phyloP scores from a whole-genome alignment of 2,113 vertebrate genomes.

The Aleadryas rufinucha region DNA sequence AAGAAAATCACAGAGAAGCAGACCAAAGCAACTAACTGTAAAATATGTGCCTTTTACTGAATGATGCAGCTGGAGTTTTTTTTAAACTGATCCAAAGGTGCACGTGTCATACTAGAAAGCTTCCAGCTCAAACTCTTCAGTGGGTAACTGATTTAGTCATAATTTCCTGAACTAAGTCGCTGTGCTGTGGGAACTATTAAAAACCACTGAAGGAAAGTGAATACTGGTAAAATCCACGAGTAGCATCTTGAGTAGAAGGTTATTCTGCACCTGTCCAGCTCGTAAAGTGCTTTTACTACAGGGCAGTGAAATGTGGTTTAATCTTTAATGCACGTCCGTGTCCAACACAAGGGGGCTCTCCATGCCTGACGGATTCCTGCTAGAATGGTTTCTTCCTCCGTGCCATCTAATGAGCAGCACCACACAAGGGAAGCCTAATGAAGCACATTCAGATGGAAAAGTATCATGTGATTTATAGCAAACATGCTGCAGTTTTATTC shows the following conservation, averaged over 20 bases:
- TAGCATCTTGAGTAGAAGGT: not conserved
- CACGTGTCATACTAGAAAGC: not conserved
- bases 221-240: not conserved
- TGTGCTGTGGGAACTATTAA: not conserved
- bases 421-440: constrained; percentile 44
- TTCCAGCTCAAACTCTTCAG: not conserved
- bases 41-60: not conserved
- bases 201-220: constrained; percentile 15
- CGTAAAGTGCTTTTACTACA: constrained; percentile 1
- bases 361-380: not conserved
- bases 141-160: not conserved
- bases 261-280: not conserved
- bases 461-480: not conserved
- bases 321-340: not conserved
- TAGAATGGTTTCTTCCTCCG: not conserved
- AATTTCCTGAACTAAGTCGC: not conserved
- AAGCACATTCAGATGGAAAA: constrained; percentile 21
- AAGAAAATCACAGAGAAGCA: not conserved
- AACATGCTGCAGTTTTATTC: not conserved
- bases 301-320: not conserved
- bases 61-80: not conserved
- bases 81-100: not conserved
- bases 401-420: not conserved
- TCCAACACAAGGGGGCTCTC: constrained; percentile 49
- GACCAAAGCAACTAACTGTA: not conserved